Conservation (phyloP, 2,113 vertebrate genomes). For the Phrynosoma blainvillii region DNA sequence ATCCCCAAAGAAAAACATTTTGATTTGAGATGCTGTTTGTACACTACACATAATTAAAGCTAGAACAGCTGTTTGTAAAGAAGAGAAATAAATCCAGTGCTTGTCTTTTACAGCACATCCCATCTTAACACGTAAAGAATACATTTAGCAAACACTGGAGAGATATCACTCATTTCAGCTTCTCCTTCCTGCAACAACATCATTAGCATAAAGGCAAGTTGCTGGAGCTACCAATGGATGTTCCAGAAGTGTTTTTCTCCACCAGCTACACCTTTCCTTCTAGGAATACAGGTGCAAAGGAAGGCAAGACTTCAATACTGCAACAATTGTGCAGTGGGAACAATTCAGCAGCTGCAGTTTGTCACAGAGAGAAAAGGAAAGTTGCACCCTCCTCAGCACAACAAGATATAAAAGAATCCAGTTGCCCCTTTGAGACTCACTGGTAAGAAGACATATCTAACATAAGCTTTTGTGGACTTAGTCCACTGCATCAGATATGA, state of each 20-base stretch:
- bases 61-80: conserved; percentile 24
- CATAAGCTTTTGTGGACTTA: too few species aligned
- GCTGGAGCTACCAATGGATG: conserved; percentile 14
- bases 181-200: conserved; percentile 38
- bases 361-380: not conserved
- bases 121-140: not conserved
- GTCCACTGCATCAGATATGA: too few species aligned
- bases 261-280: not conserved
- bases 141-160: conserved; percentile 19
- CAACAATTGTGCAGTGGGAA: not conserved
- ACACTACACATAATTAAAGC: conserved; percentile 44
- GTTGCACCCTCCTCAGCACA: too few species aligned
- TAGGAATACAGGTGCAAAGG: not conserved
- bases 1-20: conserved; percentile 7
- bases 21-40: conserved; percentile 43
- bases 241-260: not conserved
- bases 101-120: not conserved
- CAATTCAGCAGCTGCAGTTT: not conserved
- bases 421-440: too few species aligned
- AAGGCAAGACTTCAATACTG: not conserved
- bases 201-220: rapidly evolving
- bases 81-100: not conserved
- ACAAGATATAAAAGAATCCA: too few species aligned
- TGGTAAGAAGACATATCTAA: too few species aligned
- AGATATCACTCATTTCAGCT: conserved; percentile 12